phyloP scores from a whole-genome alignment of 1,140 invertebrate genomes.

The Batillaria attramentaria region DNA sequence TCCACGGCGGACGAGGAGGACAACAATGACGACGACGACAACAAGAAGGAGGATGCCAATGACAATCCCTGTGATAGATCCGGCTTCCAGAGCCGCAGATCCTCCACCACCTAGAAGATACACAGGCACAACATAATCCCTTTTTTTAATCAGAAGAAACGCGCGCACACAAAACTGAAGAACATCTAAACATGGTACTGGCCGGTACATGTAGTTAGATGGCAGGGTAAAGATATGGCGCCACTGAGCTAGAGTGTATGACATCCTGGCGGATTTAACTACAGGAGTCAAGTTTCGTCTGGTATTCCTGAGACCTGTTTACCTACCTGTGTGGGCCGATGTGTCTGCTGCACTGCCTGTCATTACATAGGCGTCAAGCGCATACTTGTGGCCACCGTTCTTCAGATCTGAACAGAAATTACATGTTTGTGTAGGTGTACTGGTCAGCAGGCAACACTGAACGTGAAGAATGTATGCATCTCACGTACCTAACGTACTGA shows the following conservation, averaged over 20 bases:
- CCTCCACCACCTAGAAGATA: neutral
- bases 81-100: neutral
- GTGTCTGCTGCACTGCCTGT: neutral
- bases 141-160: neutral
- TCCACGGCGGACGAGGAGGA: conserved; percentile 5
- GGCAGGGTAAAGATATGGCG: too few relatives aligned
- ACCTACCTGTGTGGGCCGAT: neutral
- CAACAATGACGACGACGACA: conserved; percentile 1
- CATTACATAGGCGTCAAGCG: conserved; percentile 1
- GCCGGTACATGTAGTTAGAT: too few relatives aligned
- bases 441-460: too few relatives aligned
- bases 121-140: neutral
- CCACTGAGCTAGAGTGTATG: too few relatives aligned
- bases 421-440: too few relatives aligned
- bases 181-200: too few relatives aligned
- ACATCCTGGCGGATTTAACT: too few relatives aligned
- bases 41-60: conserved; percentile 1
- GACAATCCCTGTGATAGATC: conserved; percentile 24
- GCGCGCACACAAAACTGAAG: neutral
- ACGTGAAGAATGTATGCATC: too few relatives aligned
- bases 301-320: too few relatives aligned
- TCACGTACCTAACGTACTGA: too few relatives aligned
- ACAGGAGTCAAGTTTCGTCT: too few relatives aligned
- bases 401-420: conserved; percentile 27
- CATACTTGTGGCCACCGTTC: conserved; percentile 28